These are phyloP conservation scores for Heliconius hewitsoni DNA, from an alignment of 1,140 invertebrate genomes.

Conservation along the genomic window DNA sequence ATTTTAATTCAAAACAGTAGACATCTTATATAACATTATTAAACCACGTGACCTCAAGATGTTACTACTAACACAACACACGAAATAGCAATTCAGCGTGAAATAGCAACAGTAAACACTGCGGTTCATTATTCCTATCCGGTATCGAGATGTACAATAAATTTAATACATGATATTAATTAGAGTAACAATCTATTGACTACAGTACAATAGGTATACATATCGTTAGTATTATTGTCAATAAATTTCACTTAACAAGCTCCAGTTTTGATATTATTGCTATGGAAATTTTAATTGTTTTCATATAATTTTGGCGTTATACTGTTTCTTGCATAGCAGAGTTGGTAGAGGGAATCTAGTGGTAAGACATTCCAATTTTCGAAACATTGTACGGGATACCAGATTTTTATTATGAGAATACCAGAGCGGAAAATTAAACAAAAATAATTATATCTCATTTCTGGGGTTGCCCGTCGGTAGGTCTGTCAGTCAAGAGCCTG, in stretches of 20 bases:
- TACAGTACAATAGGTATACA: slow-evolving; percentile 20
- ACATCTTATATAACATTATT: not conserved
- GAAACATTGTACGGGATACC: no score
- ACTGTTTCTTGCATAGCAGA: no score
- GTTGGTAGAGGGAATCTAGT: no score
- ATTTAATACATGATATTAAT: slow-evolving; percentile 33
- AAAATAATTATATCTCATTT: no score
- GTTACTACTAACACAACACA: slow-evolving; percentile 9
- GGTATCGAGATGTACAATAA: not conserved
- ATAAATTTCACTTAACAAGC: slow-evolving; percentile 9
- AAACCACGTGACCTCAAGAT: not conserved
- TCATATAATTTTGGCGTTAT: not conserved
- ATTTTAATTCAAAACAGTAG: no score
- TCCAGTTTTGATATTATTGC: not conserved
- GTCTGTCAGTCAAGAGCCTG: no score
- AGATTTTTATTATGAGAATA: no score
- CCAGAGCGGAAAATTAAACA: no score
- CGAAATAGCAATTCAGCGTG: slow-evolving; percentile 16
- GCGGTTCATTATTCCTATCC: slow-evolving; percentile 21
- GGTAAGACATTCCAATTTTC: no score
- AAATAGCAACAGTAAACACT: slow-evolving; percentile 16
- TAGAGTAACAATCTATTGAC: slow-evolving; percentile 27
- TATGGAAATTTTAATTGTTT: slow-evolving; percentile 3
- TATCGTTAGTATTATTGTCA: slow-evolving; percentile 15
- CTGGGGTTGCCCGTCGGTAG: no score